Percentiles rank a stretch among this genome's conserved stretches.
Conservation (phyloP, 2,797 vertebrate species). For the Danio aesculapii region DNA sequence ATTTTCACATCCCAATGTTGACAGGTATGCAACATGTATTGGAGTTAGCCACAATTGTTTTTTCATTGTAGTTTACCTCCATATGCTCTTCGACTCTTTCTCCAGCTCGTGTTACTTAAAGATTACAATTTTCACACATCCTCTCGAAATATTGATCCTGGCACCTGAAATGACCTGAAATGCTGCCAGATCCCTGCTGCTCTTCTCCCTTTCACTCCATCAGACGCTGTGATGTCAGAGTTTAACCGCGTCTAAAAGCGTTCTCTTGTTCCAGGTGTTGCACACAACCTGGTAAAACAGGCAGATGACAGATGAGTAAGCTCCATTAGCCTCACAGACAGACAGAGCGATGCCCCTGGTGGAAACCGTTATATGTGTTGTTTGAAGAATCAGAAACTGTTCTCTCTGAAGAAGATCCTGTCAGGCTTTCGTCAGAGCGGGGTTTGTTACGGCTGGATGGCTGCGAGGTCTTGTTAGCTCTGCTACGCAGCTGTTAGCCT, state of each 20-base stretch:
- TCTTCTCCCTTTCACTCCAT: conserved; percentile 26
- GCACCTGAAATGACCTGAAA: conserved; percentile 37
- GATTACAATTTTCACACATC: conserved; percentile 41
- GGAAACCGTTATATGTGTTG: conserved; percentile 12
- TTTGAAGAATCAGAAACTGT: conserved; percentile 25
- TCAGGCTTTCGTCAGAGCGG: conserved; percentile 18
- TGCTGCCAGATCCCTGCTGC: conserved; percentile 17
- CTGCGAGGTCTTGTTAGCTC: conserved; percentile 33
- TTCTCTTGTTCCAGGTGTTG: conserved; percentile 56
- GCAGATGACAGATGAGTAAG: conserved; percentile 52
- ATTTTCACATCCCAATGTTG: too few relatives aligned
- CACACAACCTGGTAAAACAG: conserved; percentile 53
- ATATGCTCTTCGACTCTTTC: background rate
- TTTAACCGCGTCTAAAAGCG: conserved; percentile 52
- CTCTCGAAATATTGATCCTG: conserved; percentile 44
- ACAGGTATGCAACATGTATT: background rate
- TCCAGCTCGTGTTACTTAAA: conserved; percentile 33
- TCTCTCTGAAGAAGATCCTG: conserved; percentile 15
- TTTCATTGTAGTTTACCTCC: background rate
- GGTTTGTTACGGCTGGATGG: conserved; percentile 29
- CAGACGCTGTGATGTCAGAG: conserved; percentile 53
- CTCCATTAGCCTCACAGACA: conserved; percentile 53
- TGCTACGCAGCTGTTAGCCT: conserved; percentile 40
- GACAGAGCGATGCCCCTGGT: conserved; percentile 11
- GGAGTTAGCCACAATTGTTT: background rate